Percentiles rank a stretch among this genome's conserved stretches.
Conservation (phyloP, 2,113 vertebrate species). For the Engystomops pustulosus region DNA sequence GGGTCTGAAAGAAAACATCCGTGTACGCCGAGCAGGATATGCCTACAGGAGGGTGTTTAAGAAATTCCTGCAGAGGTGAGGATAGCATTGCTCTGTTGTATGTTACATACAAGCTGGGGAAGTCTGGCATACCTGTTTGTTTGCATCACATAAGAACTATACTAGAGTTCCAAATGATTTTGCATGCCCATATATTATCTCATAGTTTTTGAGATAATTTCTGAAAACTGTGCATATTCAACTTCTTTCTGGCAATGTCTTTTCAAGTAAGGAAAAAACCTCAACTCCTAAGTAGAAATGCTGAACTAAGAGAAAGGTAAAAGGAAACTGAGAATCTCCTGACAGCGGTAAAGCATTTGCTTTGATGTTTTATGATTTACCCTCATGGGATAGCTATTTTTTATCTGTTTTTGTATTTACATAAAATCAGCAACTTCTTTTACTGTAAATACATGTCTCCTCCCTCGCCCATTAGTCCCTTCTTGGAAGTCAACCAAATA, state of each 20-base stretch:
- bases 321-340: background rate
- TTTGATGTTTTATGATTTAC: background rate
- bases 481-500: too few species aligned
- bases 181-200: too few species aligned
- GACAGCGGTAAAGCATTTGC: background rate
- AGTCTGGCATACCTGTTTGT: constrained; percentile 57
- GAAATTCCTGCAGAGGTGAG: constrained; percentile 96
- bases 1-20: constrained; percentile 96
- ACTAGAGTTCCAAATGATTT: background rate
- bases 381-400: background rate
- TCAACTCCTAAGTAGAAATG: background rate
- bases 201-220: background rate
- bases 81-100: constrained; percentile 41
- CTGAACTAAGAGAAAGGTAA: background rate
- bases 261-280: too few species aligned
- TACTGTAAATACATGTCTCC: background rate
- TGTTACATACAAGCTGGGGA: constrained; percentile 54
- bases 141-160: background rate
- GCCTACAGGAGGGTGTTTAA: constrained; percentile 92
- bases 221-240: background rate
- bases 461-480: too few species aligned
- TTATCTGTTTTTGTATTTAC: background rate
- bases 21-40: constrained; percentile 94
- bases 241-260: background rate
- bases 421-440: background rate